Percentiles rank a stretch among this genome's conserved stretches.
Conservation (phyloP, 2,113 vertebrate species). For the Galeopterus variegatus region DNA sequence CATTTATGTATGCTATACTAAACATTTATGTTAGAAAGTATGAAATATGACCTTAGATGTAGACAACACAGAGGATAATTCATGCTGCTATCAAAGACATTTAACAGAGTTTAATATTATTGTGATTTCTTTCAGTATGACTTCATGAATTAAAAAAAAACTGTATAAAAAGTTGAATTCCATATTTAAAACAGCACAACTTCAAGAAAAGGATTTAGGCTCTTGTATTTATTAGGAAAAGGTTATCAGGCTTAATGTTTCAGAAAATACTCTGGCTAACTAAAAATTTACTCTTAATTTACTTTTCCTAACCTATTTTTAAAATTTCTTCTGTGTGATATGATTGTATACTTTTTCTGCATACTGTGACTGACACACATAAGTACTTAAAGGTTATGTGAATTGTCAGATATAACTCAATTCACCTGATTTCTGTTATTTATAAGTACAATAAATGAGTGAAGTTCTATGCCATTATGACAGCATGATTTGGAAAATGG, state of each 20-base stretch:
- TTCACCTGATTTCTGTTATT: conserved; percentile 31
- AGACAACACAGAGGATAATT: neutral
- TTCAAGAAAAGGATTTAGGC: neutral
- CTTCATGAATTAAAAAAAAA: conserved; percentile 36
- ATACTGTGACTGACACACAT: neutral
- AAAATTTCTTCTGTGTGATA: neutral
- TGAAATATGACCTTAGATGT: neutral
- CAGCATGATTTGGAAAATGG: conserved; percentile 33
- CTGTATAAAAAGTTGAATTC: neutral
- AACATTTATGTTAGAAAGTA: neutral
- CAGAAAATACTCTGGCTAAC: conserved; percentile 6
- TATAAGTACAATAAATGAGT: neutral
- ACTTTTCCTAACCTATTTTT: neutral
- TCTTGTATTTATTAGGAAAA: neutral
- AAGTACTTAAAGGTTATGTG: conserved; percentile 19
- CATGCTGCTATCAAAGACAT: neutral
- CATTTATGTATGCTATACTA: neutral
- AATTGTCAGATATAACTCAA: neutral
- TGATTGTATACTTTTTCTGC: conserved; percentile 1
- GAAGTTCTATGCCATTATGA: neutral
- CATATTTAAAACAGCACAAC: conserved; percentile 41
- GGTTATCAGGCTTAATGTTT: neutral
- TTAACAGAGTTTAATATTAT: conserved; percentile 35
- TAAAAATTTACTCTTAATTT: neutral
- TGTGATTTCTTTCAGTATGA: conserved; percentile 32